Evolutionary conservation across 30 jellyfish, hydroid and myxozoan genomes (phyloP).

Genomic region (Calvadosia cruxmelitensis): DNA sequence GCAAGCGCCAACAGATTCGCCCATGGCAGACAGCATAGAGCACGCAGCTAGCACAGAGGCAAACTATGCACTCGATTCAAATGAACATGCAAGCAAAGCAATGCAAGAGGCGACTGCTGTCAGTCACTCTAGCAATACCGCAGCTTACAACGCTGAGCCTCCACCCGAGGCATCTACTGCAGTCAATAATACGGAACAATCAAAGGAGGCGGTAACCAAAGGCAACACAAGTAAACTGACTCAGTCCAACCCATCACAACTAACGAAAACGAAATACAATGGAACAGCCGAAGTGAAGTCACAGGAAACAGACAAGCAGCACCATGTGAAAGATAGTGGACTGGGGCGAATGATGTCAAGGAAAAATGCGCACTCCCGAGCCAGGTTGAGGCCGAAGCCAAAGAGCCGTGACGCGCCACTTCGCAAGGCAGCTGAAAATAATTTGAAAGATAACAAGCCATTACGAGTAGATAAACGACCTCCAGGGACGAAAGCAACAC

Average conservation of each 20-base stretch:
- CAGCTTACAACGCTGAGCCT: constrained; percentile 15
- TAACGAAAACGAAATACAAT: not conserved
- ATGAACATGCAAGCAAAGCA: not conserved
- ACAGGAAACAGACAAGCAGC: not conserved
- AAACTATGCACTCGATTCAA: not conserved
- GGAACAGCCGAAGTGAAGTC: not conserved
- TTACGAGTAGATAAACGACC: not conserved
- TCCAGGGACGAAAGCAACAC: no score
- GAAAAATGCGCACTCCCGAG: no score
- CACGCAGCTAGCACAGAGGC: constrained; percentile 25
- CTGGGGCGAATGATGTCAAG: not conserved
- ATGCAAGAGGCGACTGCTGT: not conserved
- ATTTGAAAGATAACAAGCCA: not conserved
- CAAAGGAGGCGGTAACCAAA: not conserved
- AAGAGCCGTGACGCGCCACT: not conserved
- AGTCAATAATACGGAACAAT: not conserved
- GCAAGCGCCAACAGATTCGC: not conserved
- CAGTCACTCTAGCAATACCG: constrained; percentile 16
- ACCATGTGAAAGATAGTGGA: not conserved
- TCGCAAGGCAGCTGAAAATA: not conserved
- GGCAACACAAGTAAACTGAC: not conserved
- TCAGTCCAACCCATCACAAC: not conserved
- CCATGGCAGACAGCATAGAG: constrained; percentile 17
- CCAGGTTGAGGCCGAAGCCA: not conserved
- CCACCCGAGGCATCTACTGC: constrained; percentile 15